Evolutionary conservation across 2,797 vertebrate genomes (phyloP).

Genomic region (Orientallactaga sibirica): DNA sequence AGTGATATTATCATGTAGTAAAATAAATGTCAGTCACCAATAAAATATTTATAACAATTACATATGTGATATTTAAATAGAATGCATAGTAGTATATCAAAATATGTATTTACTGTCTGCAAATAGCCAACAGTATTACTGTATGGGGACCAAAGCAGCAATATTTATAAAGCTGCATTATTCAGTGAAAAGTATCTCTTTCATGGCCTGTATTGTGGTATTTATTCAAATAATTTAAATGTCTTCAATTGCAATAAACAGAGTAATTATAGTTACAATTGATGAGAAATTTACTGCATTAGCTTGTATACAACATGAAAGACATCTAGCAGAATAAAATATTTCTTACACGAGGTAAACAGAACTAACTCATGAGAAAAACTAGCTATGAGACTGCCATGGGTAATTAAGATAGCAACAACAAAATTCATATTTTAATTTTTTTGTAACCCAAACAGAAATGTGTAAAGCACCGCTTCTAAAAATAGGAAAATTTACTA

Average conservation of each 20-base stretch:
- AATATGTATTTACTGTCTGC: background rate
- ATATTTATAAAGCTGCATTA: background rate
- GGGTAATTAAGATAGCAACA: background rate
- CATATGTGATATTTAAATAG: slow-evolving; percentile 16
- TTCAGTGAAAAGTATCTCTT: background rate
- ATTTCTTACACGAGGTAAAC: background rate
- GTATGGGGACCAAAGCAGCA: background rate
- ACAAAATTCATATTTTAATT: background rate
- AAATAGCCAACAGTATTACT: background rate
- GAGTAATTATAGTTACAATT: background rate
- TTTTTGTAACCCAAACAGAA: slow-evolving; percentile 5
- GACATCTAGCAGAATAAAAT: background rate
- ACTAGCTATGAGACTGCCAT: background rate
- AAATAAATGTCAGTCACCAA: background rate
- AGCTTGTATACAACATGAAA: background rate
- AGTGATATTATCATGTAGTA: background rate
- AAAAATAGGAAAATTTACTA: background rate
- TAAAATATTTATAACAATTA: background rate
- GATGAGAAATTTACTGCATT: background rate
- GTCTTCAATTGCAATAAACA: background rate
- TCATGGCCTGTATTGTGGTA: background rate
- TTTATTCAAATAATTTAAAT: background rate
- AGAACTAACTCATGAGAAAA: background rate
- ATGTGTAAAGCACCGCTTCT: background rate
- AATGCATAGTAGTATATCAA: background rate